Conservation (phyloP, 2,797 vertebrate genomes). For the Smutsia gigantea region DNA sequence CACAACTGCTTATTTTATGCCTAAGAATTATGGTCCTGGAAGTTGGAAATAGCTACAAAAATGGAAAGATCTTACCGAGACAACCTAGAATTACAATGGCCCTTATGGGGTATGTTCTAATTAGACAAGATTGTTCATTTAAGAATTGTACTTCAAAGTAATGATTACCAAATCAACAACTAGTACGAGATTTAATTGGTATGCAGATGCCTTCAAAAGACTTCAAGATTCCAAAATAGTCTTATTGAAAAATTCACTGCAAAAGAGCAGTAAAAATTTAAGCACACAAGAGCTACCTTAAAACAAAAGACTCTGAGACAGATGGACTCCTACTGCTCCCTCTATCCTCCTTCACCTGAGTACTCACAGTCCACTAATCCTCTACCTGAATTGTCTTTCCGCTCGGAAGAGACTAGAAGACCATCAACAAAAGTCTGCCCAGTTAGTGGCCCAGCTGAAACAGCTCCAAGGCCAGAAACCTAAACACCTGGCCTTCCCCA, state of each 20-base stretch:
- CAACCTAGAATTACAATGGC: neutral
- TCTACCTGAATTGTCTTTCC: neutral
- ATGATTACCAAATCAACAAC: neutral
- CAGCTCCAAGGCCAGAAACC: neutral
- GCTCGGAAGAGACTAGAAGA: neutral
- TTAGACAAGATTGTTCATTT: neutral
- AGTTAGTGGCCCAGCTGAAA: neutral
- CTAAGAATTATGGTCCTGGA: neutral
- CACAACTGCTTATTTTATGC: neutral
- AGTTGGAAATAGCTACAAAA: neutral
- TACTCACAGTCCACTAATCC: neutral
- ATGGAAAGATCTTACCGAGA: neutral
- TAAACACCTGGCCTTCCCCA: neutral
- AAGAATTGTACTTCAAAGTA: neutral
- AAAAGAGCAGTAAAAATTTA: neutral
- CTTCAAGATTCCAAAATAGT: neutral
- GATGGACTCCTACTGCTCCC: neutral
- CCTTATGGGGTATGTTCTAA: neutral
- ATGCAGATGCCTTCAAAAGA: neutral
- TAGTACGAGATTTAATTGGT: neutral
- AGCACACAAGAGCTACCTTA: neutral
- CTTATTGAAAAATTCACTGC: neutral
- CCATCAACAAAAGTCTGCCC: neutral
- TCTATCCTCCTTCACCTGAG: neutral
- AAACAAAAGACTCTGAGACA: neutral